Conservation (phyloP, 2,113 vertebrate genomes). For the Nothobranchius furzeri region DNA sequence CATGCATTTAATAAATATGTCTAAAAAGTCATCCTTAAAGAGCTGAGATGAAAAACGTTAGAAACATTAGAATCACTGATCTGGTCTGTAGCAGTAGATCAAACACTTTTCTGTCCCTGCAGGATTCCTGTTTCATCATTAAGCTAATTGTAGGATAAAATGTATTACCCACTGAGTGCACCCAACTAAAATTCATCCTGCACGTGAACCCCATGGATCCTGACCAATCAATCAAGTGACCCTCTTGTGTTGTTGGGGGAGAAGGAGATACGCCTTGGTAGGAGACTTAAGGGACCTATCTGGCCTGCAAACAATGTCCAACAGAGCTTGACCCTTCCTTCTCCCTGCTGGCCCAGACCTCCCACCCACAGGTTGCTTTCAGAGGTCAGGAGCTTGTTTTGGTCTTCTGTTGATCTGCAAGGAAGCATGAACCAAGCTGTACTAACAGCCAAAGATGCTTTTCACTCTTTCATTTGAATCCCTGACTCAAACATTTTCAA, state of each 20-base stretch:
- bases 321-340: conserved; percentile 57
- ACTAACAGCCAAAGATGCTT: neutral
- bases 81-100: neutral
- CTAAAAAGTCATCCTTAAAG: neutral
- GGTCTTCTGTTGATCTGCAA: conserved; percentile 36
- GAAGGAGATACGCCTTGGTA: conserved; percentile 9
- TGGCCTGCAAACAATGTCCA: conserved; percentile 51
- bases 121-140: conserved; percentile 1
- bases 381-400: conserved; percentile 53
- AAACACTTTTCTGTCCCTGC: neutral
- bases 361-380: conserved; percentile 54
- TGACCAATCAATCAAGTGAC: conserved; percentile 3
- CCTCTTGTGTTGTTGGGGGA: neutral
- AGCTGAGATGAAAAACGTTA: neutral
- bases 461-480: rapidly evolving
- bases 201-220: neutral
- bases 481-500: too few species aligned
- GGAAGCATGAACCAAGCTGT: neutral
- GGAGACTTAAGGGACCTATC: conserved; percentile 35
- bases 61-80: neutral
- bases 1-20: neutral
- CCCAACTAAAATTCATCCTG: neutral
- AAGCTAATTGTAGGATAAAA: neutral
- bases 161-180: neutral
- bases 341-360: conserved; percentile 49